Conservation (phyloP, 1,140 invertebrate species). For the Acromyrmex charruanus region DNA sequence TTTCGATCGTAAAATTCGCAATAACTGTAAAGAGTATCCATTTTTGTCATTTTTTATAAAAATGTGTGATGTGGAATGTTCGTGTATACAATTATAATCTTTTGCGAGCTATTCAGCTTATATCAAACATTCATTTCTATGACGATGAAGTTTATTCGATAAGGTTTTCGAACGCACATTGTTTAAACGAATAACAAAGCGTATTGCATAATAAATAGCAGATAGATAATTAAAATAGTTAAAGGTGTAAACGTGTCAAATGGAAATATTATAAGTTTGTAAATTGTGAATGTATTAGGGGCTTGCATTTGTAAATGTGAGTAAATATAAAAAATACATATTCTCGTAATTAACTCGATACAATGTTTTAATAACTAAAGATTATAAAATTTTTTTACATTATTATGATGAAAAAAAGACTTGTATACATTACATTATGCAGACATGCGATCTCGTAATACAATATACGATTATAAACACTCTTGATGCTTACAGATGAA, state of each 20-base stretch:
- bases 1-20: conserved; percentile 7
- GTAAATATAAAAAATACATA: conserved; percentile 17
- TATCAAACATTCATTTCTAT: not conserved
- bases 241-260: conserved; percentile 10
- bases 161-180: not conserved
- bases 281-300: not conserved
- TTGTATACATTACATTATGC: not conserved
- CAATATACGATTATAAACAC: not conserved
- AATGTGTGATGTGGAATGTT: not conserved
- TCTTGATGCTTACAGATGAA: not conserved
- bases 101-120: not conserved
- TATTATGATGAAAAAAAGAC: not conserved
- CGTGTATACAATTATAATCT: not conserved
- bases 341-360: conserved; percentile 16
- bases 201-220: not conserved
- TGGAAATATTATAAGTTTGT: conserved; percentile 33
- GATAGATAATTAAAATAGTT: not conserved
- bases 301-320: conserved; percentile 21
- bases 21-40: not conserved
- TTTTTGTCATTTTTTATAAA: conserved; percentile 27
- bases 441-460: not conserved
- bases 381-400: conserved; percentile 16
- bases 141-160: not conserved
- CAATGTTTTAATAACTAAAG: conserved; percentile 25
- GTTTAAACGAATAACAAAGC: conserved; percentile 28